These are phyloP conservation scores for Disparrhopalites patrizii DNA, from an alignment of 2,888 invertebrate species.

Conservation along the genomic window DNA sequence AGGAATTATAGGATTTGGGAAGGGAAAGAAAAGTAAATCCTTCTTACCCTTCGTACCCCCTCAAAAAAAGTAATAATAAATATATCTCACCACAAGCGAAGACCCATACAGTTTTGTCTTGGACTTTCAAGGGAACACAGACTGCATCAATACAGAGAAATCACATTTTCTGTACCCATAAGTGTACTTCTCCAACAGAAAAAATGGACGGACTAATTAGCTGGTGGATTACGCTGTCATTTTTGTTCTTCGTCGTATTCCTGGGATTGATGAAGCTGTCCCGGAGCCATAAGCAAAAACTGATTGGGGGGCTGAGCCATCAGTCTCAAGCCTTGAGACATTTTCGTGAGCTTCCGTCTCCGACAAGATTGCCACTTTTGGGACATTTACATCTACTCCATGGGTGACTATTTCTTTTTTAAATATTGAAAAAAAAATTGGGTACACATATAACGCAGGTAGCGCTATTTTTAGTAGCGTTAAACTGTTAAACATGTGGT, in stretches of 20 bases:
- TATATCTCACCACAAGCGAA: too few relatives aligned
- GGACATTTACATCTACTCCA: conserved; percentile 46
- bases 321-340: not conserved
- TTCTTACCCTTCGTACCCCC: too few relatives aligned
- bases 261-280: not conserved
- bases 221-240: not conserved
- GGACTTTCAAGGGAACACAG: too few relatives aligned
- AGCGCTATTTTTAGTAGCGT: too few relatives aligned
- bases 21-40: too few relatives aligned
- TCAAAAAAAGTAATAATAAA: too few relatives aligned
- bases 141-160: too few relatives aligned
- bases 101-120: too few relatives aligned
- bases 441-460: not conserved
- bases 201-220: conserved; percentile 8
- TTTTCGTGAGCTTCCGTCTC: conserved; percentile 35
- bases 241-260: not conserved
- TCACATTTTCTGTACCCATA: too few relatives aligned
- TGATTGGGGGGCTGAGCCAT: not conserved
- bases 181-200: too few relatives aligned
- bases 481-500: too few relatives aligned
- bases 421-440: not conserved
- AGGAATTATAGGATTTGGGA: too few relatives aligned
- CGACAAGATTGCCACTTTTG: conserved; percentile 40
- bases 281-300: not conserved
- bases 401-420: conserved; percentile 39